Base-by-base conservation (phyloP, 2,888 invertebrate species). In the Parapristionchus giblindavisi region DNA sequence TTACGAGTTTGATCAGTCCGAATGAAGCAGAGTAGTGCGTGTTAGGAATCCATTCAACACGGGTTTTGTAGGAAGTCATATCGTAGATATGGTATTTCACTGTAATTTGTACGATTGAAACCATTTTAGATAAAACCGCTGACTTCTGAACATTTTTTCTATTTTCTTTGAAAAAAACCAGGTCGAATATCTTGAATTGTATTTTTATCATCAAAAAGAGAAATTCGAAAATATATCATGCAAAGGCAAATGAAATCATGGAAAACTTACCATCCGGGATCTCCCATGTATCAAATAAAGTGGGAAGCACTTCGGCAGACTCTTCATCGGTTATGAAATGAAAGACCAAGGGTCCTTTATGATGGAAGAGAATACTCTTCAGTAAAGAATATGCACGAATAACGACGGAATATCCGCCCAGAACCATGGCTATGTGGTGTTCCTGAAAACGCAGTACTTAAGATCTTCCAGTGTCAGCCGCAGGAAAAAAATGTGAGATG, bases 21-120 rank as follows among this genome's bases (percentile, higher is more conserved):
- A 76, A 80, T 2, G 75, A 56, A 5, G 77, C 77, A 0, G 82
- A 82, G 52, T 82, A 82, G 29, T 82, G 82, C 29, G 52, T 52
- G 32, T 80, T 82, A 11, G 80, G 82, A 56, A 82, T 80, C 82
- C 82, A 82, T 3, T 76, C 63, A 1, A 82, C 77, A 4, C 77
- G 34, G 1, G 71, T 56, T 14, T 76, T 65, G 56, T 72, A 80
- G 2, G 75, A 24, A 2, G 76, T 74, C 36, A 78, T 61, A 29
- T 77, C 72, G 60, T 80, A 75, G 21, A 77, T 36, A 27, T 61
- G 43, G 29, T 73, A 61, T 3, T 34, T 32, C 11, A 73, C 73
- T 73, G 61, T 24, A 71, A 71, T 56, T 21, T 4, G 27, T 56
- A 38, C 17, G 54, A 40, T 40, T n/a, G 3, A 27, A 29, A 54